A percentile compares a stretch with the other conserved stretches of the same genome.
Evolutionary conservation across 1,140 invertebrate species (phyloP).

Genomic region (Cyphomyrmex costatus): DNA sequence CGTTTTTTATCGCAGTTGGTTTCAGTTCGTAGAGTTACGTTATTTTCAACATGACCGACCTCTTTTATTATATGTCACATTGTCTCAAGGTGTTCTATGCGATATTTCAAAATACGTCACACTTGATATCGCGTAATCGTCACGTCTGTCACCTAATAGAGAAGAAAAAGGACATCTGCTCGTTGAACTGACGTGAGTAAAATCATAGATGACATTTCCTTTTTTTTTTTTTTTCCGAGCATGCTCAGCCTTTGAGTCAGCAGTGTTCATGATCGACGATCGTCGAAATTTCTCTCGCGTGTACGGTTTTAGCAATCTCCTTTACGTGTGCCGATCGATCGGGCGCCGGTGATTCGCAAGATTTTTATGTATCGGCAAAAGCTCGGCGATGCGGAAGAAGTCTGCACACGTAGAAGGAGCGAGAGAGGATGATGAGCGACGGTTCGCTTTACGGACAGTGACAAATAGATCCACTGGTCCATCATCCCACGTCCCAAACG

Average conservation of each 20-base stretch:
- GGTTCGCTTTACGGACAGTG: constrained; percentile 68
- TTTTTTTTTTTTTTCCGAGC: not conserved
- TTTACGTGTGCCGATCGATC: constrained; percentile 56
- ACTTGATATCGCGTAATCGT: constrained; percentile 6
- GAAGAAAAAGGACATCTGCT: constrained; percentile 2
- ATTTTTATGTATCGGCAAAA: constrained; percentile 64
- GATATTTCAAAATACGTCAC: constrained; percentile 9
- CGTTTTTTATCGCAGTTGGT: not conserved
- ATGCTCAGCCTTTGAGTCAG: not conserved
- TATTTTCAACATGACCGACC: not conserved
- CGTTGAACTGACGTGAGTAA: constrained; percentile 12
- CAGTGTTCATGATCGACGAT: constrained; percentile 20
- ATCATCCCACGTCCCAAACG: constrained; percentile 55
- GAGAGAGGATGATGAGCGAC: constrained; percentile 30
- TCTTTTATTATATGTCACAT: not conserved
- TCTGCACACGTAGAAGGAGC: constrained; percentile 13
- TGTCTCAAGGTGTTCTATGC: not conserved
- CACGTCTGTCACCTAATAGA: constrained; percentile 15
- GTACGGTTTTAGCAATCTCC: constrained; percentile 1
- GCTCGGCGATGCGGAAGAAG: constrained; percentile 45
- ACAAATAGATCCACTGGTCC: constrained; percentile 70
- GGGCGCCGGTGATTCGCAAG: constrained; percentile 37
- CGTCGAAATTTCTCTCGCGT: constrained; percentile 5
- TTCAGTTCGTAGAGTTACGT: not conserved
- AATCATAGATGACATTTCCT: constrained; percentile 8